These are phyloP conservation scores for Chloropsis hardwickii DNA, from an alignment of 2,113 vertebrate genomes.

Conservation along the genomic window DNA sequence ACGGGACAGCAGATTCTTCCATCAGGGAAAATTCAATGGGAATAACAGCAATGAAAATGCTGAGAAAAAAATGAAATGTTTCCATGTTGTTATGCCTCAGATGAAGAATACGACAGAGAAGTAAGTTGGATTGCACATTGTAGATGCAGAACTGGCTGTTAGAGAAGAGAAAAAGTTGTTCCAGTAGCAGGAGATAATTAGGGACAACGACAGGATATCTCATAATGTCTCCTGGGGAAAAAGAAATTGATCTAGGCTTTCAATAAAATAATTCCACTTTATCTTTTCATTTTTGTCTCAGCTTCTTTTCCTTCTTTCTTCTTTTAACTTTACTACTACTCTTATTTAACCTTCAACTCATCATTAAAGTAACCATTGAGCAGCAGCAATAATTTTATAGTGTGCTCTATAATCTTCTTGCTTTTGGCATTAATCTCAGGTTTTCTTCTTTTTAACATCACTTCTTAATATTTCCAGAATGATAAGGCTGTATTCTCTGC, in stretches of 20 bases:
- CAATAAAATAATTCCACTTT: slow-evolving; percentile 1
- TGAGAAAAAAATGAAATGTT: neutral
- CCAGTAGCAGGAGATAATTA: neutral
- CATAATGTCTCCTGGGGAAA: neutral
- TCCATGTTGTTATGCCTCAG: neutral
- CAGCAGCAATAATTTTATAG: neutral
- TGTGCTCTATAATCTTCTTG: neutral
- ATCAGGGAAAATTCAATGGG: neutral
- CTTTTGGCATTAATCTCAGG: neutral
- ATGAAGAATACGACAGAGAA: neutral
- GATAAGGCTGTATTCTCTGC: neutral
- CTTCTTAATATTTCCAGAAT: neutral
- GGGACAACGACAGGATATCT: neutral
- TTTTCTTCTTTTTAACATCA: neutral
- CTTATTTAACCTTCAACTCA: slow-evolving; percentile 43
- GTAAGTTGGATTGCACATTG: neutral
- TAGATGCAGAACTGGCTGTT: neutral
- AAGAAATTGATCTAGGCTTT: neutral
- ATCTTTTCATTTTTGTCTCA: neutral
- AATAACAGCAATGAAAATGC: neutral
- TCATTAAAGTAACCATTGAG: neutral
- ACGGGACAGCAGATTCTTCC: neutral
- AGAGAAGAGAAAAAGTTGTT: neutral
- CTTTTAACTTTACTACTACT: neutral
- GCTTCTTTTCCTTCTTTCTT: neutral